phyloP scores from a whole-genome alignment of 2,113 vertebrate genomes.

The Rissa tridactyla region DNA sequence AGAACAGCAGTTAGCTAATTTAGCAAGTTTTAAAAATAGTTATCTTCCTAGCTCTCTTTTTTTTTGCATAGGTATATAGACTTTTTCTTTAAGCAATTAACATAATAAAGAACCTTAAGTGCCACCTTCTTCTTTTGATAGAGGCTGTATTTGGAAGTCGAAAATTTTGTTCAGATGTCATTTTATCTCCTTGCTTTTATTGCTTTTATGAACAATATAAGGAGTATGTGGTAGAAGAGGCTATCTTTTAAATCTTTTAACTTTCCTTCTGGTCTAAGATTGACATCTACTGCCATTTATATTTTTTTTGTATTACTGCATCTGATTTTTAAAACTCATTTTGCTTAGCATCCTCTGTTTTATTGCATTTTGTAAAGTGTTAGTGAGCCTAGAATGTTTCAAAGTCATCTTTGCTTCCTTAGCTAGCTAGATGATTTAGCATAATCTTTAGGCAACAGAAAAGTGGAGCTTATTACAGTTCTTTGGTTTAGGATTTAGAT shows the following conservation, averaged over 20 bases:
- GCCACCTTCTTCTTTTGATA: neutral
- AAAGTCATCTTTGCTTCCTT: neutral
- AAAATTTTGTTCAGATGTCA: neutral
- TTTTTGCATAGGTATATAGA: neutral
- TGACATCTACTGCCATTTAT: neutral
- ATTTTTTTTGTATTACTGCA: neutral
- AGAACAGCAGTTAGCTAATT: neutral
- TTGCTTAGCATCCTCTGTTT: neutral
- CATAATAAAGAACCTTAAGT: neutral
- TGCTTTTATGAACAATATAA: neutral
- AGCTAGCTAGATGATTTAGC: neutral
- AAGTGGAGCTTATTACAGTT: neutral
- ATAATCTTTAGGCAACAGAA: neutral
- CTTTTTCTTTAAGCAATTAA: neutral
- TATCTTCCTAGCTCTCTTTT: neutral
- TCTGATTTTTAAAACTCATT: neutral
- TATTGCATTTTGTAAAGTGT: neutral
- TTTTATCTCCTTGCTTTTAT: neutral
- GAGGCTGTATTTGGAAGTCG: neutral
- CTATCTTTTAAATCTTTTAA: neutral
- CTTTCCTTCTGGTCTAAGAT: neutral
- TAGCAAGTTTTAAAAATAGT: neutral
- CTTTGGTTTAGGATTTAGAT: neutral
- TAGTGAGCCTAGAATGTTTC: neutral
- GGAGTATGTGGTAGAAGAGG: neutral